phyloP scores from a whole-genome alignment of 2,797 vertebrate genomes.

The Hylomyscus alleni region DNA sequence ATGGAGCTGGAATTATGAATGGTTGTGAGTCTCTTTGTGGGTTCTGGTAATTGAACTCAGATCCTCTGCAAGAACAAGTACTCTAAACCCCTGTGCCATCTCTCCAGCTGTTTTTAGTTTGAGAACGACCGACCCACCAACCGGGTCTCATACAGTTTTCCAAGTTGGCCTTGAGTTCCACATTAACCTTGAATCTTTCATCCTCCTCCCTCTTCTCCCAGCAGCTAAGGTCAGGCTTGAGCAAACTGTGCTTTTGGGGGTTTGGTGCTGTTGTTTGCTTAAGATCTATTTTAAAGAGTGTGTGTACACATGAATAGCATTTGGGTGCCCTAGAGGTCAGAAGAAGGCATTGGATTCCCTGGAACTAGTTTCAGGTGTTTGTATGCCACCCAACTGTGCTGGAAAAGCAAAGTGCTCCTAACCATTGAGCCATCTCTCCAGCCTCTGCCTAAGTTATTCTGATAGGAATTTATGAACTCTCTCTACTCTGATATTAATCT shows the following conservation, averaged over 20 bases:
- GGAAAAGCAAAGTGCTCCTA: neutral
- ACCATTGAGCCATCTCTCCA: neutral
- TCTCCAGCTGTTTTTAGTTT: neutral
- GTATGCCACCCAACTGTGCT: neutral
- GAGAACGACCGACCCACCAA: neutral
- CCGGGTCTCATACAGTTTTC: neutral
- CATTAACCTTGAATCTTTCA: neutral
- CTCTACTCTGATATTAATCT: neutral
- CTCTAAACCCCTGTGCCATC: neutral
- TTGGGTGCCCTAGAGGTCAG: neutral
- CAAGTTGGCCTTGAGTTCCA: neutral
- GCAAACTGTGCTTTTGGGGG: neutral
- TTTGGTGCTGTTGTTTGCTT: neutral
- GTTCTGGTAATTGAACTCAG: neutral
- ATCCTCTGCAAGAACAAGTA: no score
- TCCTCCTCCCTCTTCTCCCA: neutral
- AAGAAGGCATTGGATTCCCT: neutral
- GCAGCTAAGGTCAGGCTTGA: neutral
- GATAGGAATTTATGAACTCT: slow-evolving; percentile 17
- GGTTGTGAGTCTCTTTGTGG: neutral
- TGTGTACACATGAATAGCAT: neutral
- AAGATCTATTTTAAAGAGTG: neutral
- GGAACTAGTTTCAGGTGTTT: neutral
- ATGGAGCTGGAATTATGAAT: neutral
- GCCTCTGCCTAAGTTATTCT: neutral